Evolutionary conservation across 2,797 vertebrate species (phyloP), one percentile per base, ranked within the genome.

Genomic region (Siniperca scherzeri): DNA sequence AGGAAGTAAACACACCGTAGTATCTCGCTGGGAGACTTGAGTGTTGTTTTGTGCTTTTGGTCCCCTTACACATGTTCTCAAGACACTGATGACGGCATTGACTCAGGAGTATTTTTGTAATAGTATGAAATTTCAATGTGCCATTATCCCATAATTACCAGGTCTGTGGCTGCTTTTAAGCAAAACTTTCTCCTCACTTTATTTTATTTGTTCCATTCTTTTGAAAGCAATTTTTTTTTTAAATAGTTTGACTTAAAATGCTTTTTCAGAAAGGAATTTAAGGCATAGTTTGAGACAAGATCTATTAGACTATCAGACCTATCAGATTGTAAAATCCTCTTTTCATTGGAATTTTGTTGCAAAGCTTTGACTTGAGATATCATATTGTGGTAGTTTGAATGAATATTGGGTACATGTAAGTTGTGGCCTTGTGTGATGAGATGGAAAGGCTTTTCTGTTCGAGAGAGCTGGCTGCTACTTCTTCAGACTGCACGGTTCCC

Each of bases 381-480:
- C 22, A 25, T 62, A 69, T 33, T 33, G 3, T n/a, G 19, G 22
- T 62, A 3, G 73, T 75, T 77, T 62, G 52, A 84, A 74, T 78
- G 30, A 77, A 62, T 80, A 61, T 46, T 68, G 6, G 30, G 40
- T 75, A 36, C 46, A 38, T 81, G 22, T 40, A 33, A 64, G 50
- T 38, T 66, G 40, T 81, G 57, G 10, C 60, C 38, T 59, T 38
- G 46, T 81, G 70, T 71, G 60, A 79, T 33, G 48, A 42, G 48
- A 85, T 42, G 30, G 73, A 79, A 48, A 60, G 61, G 14, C 48
- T 21, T 53, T 78, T 71, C 25, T 75, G 25, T 71, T 48, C 10
- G 9, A 68, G 48, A 57, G 48, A 61, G 46, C 57, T n/a, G 19
- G 62, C 80, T 73, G 66, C 66, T 50, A 64, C 70, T 65, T 80